A percentile compares a stretch with the other conserved stretches of the same genome.
phyloP scores from a whole-genome alignment of 2,113 vertebrate genomes.

The Falcunculus frontatus region DNA sequence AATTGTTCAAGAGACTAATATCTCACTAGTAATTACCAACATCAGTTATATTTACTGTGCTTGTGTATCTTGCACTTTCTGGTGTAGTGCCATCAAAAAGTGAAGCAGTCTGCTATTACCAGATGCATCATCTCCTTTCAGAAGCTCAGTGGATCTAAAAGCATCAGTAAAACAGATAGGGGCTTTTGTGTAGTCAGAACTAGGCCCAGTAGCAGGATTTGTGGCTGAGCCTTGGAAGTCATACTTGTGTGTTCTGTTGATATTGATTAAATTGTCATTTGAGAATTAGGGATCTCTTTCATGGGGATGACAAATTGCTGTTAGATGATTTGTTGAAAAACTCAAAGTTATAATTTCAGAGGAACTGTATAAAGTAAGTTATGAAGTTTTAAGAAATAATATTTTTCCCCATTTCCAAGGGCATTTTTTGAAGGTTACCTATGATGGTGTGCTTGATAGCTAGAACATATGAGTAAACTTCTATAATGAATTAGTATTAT shows the following conservation, averaged over 20 bases:
- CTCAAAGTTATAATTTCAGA: not conserved
- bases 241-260: not conserved
- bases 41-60: not conserved
- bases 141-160: not conserved
- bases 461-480: not conserved
- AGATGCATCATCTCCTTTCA: not conserved
- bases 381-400: not conserved
- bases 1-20: not conserved
- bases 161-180: not conserved
- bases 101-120: not conserved
- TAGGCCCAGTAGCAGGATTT: not conserved
- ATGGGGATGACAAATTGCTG: not conserved
- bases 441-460: not conserved
- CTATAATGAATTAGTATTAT: not conserved
- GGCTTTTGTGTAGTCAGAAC: not conserved
- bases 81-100: not conserved
- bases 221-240: not conserved
- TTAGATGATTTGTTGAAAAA: not conserved
- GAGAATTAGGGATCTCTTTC: not conserved
- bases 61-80: not conserved
- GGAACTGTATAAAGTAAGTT: not conserved
- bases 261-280: conserved; percentile 6
- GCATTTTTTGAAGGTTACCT: not conserved
- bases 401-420: not conserved
- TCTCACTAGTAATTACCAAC: not conserved